Conservation (phyloP, 2,797 vertebrate species). For the Coregonus ussuriensis region DNA sequence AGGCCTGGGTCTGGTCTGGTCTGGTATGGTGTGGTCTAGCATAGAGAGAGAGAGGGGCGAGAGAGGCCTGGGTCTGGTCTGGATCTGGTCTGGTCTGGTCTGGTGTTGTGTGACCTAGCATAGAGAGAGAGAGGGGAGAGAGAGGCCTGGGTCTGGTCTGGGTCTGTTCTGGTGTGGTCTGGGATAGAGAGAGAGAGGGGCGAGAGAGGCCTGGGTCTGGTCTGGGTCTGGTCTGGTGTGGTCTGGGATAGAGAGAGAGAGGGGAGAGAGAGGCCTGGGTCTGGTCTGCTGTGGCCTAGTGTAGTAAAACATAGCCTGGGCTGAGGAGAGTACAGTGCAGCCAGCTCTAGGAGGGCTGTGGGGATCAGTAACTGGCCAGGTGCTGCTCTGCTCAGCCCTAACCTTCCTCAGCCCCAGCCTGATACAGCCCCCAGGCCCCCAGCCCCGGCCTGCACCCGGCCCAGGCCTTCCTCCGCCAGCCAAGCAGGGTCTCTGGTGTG, state of each 20-base stretch:
- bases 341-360: constrained; percentile 59
- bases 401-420: constrained; percentile 40
- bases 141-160: no score
- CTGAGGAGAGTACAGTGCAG: constrained; percentile 53
- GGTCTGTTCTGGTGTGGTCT: no score
- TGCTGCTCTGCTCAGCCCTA: constrained; percentile 54
- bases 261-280: not conserved
- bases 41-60: no score
- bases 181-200: no score
- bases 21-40: no score
- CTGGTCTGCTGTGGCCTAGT: not conserved
- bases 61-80: no score
- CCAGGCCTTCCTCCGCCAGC: constrained; percentile 32
- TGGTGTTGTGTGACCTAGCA: no score
- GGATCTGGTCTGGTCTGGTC: no score
- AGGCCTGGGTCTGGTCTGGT: no score
- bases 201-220: no score
- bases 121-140: no score
- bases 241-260: not conserved
- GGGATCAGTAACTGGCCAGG: constrained; percentile 75
- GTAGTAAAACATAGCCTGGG: not conserved
- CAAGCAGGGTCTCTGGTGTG: constrained; percentile 48
- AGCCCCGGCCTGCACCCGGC: not conserved
- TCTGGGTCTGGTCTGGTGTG: not conserved
- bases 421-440: constrained; percentile 26